phyloP scores from a whole-genome alignment of 2,113 vertebrate genomes.

The cat (Felis catus) region DNA sequence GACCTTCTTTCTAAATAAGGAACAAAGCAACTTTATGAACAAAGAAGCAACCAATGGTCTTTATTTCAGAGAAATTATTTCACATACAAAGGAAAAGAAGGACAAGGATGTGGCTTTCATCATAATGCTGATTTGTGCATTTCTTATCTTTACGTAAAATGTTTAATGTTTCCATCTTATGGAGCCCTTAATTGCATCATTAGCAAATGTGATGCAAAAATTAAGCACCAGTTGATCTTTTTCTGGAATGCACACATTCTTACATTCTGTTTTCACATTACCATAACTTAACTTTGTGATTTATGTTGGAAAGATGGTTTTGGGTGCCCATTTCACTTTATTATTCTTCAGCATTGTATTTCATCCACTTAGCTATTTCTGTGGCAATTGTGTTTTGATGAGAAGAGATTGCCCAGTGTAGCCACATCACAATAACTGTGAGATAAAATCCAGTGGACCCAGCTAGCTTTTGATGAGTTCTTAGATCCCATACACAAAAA shows the following conservation, averaged over 20 bases:
- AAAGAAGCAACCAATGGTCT: conserved; percentile 65
- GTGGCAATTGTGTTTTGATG: conserved; percentile 78
- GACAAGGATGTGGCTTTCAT: conserved; percentile 62
- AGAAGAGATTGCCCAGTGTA: conserved; percentile 76
- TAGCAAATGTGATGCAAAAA: conserved; percentile 75
- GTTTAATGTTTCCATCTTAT: conserved; percentile 70
- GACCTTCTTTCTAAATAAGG: conserved; percentile 69
- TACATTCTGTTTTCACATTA: conserved; percentile 75
- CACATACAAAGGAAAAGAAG: conserved; percentile 47
- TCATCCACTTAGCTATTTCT: conserved; percentile 83
- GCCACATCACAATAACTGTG: conserved; percentile 73
- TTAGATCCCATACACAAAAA: conserved; percentile 48
- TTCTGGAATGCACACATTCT: conserved; percentile 64
- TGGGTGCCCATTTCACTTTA: conserved; percentile 80
- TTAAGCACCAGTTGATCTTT: conserved; percentile 72
- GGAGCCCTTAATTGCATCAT: conserved; percentile 75
- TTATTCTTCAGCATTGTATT: conserved; percentile 80
- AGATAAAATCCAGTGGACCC: conserved; percentile 71
- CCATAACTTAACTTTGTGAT: conserved; percentile 72
- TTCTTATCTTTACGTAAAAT: conserved; percentile 61
- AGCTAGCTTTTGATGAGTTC: conserved; percentile 74
- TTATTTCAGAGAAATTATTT: conserved; percentile 72
- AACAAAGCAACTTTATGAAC: conserved; percentile 56
- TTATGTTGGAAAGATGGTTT: conserved; percentile 72
- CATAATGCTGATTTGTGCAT: conserved; percentile 38